These are phyloP conservation scores for Chesias legatella DNA, from an alignment of 2,888 invertebrate species.

Conservation along the genomic window DNA sequence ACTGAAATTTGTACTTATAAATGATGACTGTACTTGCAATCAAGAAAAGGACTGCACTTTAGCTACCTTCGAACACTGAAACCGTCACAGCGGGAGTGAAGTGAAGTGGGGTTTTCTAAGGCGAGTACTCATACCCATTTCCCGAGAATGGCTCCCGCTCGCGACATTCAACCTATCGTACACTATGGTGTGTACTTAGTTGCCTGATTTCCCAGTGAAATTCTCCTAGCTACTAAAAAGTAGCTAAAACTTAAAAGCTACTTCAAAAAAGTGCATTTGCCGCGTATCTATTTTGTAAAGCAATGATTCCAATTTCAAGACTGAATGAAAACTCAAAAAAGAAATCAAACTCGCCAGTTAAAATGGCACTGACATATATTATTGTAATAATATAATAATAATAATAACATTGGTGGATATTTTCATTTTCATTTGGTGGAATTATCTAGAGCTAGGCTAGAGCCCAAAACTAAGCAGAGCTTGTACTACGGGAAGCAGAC, in stretches of 20 bases:
- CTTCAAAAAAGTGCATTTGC: not conserved
- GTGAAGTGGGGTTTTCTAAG: slow-evolving; percentile 35
- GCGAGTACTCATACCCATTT: slow-evolving; percentile 18
- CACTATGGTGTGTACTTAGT: slow-evolving; percentile 13
- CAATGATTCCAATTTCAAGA: not conserved
- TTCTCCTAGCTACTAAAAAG: slow-evolving; percentile 4
- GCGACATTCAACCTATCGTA: slow-evolving; percentile 27
- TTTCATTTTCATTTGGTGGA: no score
- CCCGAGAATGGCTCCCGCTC: slow-evolving; percentile 24
- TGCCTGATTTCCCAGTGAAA: slow-evolving; percentile 7
- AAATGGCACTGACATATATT: not conserved
- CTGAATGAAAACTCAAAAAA: no score
- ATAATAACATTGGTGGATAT: no score
- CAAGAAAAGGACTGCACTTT: slow-evolving; percentile 47
- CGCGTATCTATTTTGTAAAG: slow-evolving; percentile 1
- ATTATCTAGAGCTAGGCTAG: no score
- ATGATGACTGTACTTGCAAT: slow-evolving; percentile 33
- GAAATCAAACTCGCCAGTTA: no score
- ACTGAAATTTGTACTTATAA: not conserved
- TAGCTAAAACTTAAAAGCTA: not conserved
- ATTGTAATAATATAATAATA: no score
- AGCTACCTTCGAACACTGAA: slow-evolving; percentile 40
- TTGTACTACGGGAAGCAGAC: no score
- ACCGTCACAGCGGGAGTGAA: slow-evolving; percentile 35
- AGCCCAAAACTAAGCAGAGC: no score